Evolutionary conservation across 2,113 vertebrate species (phyloP), one percentile per base, ranked within the genome.

Genomic region (Fulmarus glacialis): DNA sequence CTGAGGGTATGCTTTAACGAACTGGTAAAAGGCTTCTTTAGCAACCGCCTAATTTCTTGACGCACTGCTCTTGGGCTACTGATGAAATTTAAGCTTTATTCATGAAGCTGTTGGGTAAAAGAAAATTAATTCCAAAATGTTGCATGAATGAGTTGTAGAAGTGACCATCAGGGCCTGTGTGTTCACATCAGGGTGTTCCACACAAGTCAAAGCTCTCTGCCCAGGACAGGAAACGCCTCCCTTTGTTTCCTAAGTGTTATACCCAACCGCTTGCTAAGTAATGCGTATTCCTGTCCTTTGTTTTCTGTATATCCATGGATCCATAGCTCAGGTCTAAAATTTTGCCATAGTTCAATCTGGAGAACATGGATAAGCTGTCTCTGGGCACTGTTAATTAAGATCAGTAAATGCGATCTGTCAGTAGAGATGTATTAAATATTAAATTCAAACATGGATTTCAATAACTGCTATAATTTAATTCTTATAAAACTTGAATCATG

Each of bases 351-450:
- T 40, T 87, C 50, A 40, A 2, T 4, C 11, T 8, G 24, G n/a
- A 63, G 90, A 89, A 78, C 80, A 32, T 40, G 82, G 67, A 72
- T 94, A 53, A 87, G 32, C 18, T 90, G 87, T 88, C 81, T 92
- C 93, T 81, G 75, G 66, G 73, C 91, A 58, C 90, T 87, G 80
- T 82, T 92, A 95, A 97, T 97, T 97, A 95, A 91, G 91, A 94
- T 94, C 93, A 93, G 92, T 77, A 94, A 96, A 97, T 90, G 84
- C 89, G 95, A 91, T 97, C 97, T 97, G 93, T 96, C 89, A 81
- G 87, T 58, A 38, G 40, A 58, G 48, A 72, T 20, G 4, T 90
- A 81, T 81, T 74, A 89, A 96, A 88, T 93, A 71, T 59, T 95
- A 75, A 87, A 95, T 89, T 90, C 38, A 84, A 90, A 73, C 73